Evolutionary conservation across 1,140 invertebrate species (phyloP), one percentile per base, ranked within the genome.

Genomic region (Elymnias hypermnestra): DNA sequence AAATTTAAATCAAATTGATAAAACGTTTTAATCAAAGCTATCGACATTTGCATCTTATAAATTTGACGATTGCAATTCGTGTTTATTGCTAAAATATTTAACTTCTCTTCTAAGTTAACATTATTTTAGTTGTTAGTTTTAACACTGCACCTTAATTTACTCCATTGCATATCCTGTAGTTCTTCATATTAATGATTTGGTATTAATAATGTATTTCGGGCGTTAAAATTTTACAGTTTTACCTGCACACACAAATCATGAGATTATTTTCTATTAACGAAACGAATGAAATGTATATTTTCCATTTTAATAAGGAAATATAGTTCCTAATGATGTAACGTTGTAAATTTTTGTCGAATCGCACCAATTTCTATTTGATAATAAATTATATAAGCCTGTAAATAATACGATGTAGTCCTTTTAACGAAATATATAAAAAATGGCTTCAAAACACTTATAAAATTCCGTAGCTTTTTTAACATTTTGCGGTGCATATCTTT

Each of bases 91-190:
- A 73, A 75, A 76, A 76, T 76, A 58, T 69, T 65, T 79, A 70
- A 77, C 73, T 81, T 75, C 51, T 42, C 41, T 45, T 67, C 52
- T 72, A 78, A 81, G 72, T 81, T 81, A 69, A 67, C 48, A 53
- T 63, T 38, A 72, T 81, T 81, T 81, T 77, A 74, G 70, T 71
- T 73, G 45, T 51, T 56, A 58, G 53, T 48, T 43, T 18, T 52
- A 45, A 46, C 29, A 43, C 39, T 45, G 23, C n/a, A n/a, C n/a
- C 51, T 28, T 33, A 29, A 12, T 29, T 12, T 29, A 12, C 13
- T 12, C 26, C 26, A n/a, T n/a, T n/a, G n/a, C n/a, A n/a, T n/a
- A n/a, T n/a, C n/a, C n/a, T n/a, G n/a, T n/a, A n/a, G n/a, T n/a
- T n/a, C n/a, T n/a, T n/a, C n/a, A n/a, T n/a, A 12, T 13, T 29